These are phyloP conservation scores for Clangula hyemalis DNA, from an alignment of 2,797 vertebrate genomes.

Conservation along the genomic window DNA sequence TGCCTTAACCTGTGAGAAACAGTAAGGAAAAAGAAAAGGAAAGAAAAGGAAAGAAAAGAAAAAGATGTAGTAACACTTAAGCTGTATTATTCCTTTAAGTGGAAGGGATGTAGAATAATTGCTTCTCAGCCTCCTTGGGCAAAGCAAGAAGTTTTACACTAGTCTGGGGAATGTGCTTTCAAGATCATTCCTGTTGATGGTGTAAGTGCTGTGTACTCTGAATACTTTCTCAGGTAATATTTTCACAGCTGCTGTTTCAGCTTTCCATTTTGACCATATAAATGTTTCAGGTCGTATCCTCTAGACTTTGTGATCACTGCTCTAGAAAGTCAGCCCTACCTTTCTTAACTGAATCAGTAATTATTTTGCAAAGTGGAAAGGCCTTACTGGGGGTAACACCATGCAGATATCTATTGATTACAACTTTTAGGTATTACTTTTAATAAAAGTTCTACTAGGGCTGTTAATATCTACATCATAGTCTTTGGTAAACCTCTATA, in stretches of 20 bases:
- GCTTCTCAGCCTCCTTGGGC: neutral
- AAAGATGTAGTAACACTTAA: neutral
- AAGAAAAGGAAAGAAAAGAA: neutral
- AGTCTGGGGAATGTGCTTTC: neutral
- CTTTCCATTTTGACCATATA: neutral
- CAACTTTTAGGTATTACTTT: neutral
- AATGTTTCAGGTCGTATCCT: neutral
- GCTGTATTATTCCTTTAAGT: neutral
- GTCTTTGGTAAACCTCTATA: neutral
- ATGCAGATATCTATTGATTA: neutral
- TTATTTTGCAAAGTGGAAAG: neutral
- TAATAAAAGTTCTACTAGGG: neutral
- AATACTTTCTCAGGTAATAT: neutral
- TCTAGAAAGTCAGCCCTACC: neutral
- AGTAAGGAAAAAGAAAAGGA: neutral
- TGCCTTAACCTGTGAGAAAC: neutral
- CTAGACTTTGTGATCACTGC: neutral
- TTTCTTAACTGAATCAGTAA: neutral
- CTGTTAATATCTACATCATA: neutral
- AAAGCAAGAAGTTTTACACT: neutral
- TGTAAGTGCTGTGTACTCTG: neutral
- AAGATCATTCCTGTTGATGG: neutral
- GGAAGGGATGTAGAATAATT: neutral
- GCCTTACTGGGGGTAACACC: neutral
- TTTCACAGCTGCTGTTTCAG: neutral